Base-by-base conservation (phyloP, 2,113 vertebrate genomes). In the Podarcis muralis region DNA sequence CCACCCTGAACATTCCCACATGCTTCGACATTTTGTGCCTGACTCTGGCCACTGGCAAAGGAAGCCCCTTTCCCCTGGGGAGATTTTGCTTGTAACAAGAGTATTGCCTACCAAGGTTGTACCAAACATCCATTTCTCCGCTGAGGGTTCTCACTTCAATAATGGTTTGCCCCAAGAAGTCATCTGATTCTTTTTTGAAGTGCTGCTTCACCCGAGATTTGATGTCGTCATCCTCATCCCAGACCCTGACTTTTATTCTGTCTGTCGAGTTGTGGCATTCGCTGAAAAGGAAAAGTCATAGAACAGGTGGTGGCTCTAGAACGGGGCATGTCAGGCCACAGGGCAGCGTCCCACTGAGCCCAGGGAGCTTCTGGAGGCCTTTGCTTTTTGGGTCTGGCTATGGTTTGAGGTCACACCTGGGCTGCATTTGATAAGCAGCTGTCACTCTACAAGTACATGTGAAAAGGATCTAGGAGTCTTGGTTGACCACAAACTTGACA, bases 81-180 rank as follows among this genome's bases (percentile, higher is more conserved):
- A 91, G 86, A 16, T 53, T 74, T 62, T 25, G 27, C 11, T 0
- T 57, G 16, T 13, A 53, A 25, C 9, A 40, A 48, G 74, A 43
- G 12, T 89, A 53, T 3, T 83, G 89, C 97, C 27, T 97, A 99
- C 99, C 99, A 91, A 99, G 96, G 93, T 99, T 99, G 95, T 99
- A 99, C 99, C 99, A 99, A 68, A 99, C 99, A 71, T 99, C 99
- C 99, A 99, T 99, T 94, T 99, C 98, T 85, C 99, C 99, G 37
- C 99, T 99, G 85, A 99, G 95, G 25, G 98, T 99, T 92, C 99
- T 98, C 74, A 99, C 99, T 97, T 99, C 99, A 30, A 99, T 99
- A 94, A 99, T 99, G 40, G 98, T 99, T 95, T 99, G 99, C 69
- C 99, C 99, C 35, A 99, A 97, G 90, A 99, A 99, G 81, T 99